Base-by-base conservation (phyloP, 2,888 invertebrate species). In the Drosophila barbarae region DNA sequence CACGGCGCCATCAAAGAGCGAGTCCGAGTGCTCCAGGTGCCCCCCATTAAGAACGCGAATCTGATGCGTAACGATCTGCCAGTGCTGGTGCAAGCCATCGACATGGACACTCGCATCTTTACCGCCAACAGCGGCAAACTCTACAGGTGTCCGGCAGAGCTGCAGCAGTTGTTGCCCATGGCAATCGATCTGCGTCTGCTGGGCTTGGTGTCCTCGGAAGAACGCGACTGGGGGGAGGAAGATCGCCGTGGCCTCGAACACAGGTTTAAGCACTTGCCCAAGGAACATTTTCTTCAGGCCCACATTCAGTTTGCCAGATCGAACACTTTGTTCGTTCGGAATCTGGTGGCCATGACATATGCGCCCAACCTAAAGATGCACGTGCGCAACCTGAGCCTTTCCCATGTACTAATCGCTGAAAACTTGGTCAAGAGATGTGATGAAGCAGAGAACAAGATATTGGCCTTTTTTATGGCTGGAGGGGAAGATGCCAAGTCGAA, bases 51-150 rank as follows among this genome's bases (percentile, higher is more conserved):
- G 5, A 38, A 23, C 0, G 6, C 52, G 4, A 70, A 83, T 52
- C 10, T 79, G 5, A 59, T 57, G 2, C n/a, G 28, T 2, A 39
- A 28, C 2, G 52, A 72, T 41, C 12, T 77, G 7, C 8, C 12
- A 5, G 80, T 77, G 15, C 42, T 65, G 13, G 77, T 78, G 18
- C 80, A 83, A 57, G 77, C 77, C 9, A 10, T 78, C 39, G 77
- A 78, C 38, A 28, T 47, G 2, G 72, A 82, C 30, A 79, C 80
- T 5, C 74, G 83, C 7, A 50, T 47, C 13, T 59, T 80, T 46
- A 38, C 32, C 13, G 57, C 83, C 2, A 66, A 35, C 5, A 68
- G 65, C 26, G 70, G 61, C 1, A 39, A 63, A 6, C 39, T 78
- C 6, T 79, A 65, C 26, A 32, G 54, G 2, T 82, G 83, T 8